Evolutionary conservation across 2,888 invertebrate genomes (phyloP).

Genomic region (Ditula angustiorana): DNA sequence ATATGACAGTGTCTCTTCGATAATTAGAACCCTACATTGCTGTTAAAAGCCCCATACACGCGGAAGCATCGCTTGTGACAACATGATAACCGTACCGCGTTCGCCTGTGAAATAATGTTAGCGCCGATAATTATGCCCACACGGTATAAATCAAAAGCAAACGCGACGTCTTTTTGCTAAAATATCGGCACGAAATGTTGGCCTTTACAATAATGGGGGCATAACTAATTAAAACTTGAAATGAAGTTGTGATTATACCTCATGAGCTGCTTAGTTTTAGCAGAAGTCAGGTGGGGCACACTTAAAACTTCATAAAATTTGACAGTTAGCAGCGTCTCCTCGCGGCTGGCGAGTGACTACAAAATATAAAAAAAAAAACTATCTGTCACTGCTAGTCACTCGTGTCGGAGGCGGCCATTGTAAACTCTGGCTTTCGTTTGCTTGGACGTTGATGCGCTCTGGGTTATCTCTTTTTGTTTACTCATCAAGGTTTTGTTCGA

Average conservation of each 20-base stretch:
- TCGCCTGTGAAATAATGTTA: constrained; percentile 17
- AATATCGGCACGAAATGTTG: constrained; percentile 3
- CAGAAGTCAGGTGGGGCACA: no score
- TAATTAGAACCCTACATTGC: constrained; percentile 6
- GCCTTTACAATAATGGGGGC: background rate
- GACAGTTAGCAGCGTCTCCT: no score
- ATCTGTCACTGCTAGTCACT: no score
- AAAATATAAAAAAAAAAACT: no score
- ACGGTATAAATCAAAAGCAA: constrained; percentile 2
- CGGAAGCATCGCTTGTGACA: constrained; percentile 20
- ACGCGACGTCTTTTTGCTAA: background rate
- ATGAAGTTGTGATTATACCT: background rate
- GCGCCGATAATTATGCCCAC: constrained; percentile 8
- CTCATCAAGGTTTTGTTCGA: no score
- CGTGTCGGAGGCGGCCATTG: no score
- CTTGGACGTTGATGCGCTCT: no score
- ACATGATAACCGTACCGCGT: constrained; percentile 27
- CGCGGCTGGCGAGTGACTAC: no score
- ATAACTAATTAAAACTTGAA: background rate
- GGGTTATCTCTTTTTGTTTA: no score
- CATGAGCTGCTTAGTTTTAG: background rate
- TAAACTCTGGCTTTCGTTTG: no score
- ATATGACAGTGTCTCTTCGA: background rate
- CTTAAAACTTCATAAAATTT: no score
- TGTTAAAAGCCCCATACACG: constrained; percentile 8